A percentile compares a stretch with the other conserved stretches of the same genome.
phyloP scores from a whole-genome alignment of 2,797 vertebrate genomes.

The Pantherophis vulpinus region DNA sequence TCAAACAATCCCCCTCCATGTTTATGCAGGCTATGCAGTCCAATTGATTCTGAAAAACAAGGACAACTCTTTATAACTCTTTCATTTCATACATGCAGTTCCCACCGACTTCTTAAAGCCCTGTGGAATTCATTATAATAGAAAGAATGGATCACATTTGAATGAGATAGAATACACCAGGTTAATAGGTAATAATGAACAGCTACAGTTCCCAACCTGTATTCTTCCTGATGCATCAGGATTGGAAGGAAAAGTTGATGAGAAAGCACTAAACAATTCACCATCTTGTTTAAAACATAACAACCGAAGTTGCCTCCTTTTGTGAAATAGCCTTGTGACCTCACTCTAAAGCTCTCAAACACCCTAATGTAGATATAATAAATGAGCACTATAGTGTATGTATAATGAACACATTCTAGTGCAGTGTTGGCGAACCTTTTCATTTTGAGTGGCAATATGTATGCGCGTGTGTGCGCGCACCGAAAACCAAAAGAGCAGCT shows the following conservation, averaged over 20 bases:
- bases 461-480: no score
- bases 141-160: conserved; percentile 17
- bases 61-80: conserved; percentile 12
- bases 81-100: conserved; percentile 1
- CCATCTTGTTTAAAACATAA: conserved; percentile 10
- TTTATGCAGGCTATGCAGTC: conserved; percentile 62
- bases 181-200: conserved; percentile 23
- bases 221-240: conserved; percentile 10
- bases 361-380: neutral
- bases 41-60: conserved; percentile 65
- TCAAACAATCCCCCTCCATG: conserved; percentile 93
- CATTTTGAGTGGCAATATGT: no score
- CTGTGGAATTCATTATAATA: conserved; percentile 26
- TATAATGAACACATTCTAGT: neutral
- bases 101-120: neutral
- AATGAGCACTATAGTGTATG: neutral
- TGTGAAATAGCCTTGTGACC: neutral
- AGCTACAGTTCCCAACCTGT: neutral
- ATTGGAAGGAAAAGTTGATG: neutral
- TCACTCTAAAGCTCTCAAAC: neutral
- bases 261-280: conserved; percentile 22
- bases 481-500: no score
- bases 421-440: no score
- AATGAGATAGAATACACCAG: conserved; percentile 6
- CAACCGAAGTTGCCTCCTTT: neutral